Conservation (phyloP, 2,888 invertebrate species). For the Eristalinus aeneus region DNA sequence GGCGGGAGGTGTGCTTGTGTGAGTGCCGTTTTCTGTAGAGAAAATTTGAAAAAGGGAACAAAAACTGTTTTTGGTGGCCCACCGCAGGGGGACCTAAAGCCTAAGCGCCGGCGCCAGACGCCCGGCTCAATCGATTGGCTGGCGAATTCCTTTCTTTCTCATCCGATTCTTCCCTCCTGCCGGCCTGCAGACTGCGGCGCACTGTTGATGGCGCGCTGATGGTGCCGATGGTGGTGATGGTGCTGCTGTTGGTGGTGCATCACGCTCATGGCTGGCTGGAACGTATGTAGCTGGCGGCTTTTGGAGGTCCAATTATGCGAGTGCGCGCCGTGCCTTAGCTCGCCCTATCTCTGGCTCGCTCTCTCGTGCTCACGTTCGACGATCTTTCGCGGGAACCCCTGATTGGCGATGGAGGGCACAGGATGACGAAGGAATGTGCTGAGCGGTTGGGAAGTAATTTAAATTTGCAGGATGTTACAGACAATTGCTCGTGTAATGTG, state of each 20-base stretch:
- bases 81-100: conserved; percentile 45
- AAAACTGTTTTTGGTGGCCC: background rate
- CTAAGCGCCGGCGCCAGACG: conserved; percentile 73
- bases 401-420: background rate
- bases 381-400: background rate
- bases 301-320: conserved; percentile 57
- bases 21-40: conserved; percentile 20
- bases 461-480: conserved; percentile 46
- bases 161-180: conserved; percentile 8
- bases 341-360: background rate
- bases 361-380: background rate
- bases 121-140: conserved; percentile 72
- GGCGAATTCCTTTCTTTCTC: conserved; percentile 49
- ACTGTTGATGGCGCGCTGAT: conserved; percentile 5
- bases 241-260: conserved; percentile 25
- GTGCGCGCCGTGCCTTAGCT: conserved; percentile 2
- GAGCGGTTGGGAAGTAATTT: conserved; percentile 39
- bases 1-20: background rate
- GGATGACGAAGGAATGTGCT: background rate
- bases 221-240: background rate
- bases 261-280: conserved; percentile 32
- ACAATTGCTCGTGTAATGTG: conserved; percentile 47
- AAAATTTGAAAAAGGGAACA: background rate
- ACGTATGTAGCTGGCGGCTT: conserved; percentile 50
- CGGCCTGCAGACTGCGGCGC: conserved; percentile 9